Evolutionary conservation across 2,888 invertebrate species (phyloP), one percentile per base, ranked within the genome.

Genomic region (Trissolcus brochymenae): DNA sequence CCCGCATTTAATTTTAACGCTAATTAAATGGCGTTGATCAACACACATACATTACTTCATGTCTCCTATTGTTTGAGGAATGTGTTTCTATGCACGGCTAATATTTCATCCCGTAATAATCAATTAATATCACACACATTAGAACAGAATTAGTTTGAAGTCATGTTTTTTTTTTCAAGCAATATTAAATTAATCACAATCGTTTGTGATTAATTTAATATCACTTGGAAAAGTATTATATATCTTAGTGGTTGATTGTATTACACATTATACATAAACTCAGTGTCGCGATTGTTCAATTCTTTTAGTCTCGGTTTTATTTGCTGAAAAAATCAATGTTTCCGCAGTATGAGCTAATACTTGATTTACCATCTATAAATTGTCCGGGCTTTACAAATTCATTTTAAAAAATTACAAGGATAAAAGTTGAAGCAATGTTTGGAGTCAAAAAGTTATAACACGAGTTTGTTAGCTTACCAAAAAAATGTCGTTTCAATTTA

Each of bases 41-140:
- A 67, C 67, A 74, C 50, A 35, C 35, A 35, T 35, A 35, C 35
- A 35, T 35, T 35, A 60, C 79, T 75, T 78, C 72, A 76, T 80
- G 79, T 76, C 76, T 80, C 79, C 79, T 75, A 40, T 59, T 83
- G 82, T 83, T 81, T 84, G 84, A 82, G 81, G 86, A 86, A 86
- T 86, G 86, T 79, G 76, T 80, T 84, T 84, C 80, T 83, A 61
- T 86, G 86, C 86, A 86, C 84, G 86, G 81, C 56, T 75, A 66
- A 53, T 64, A 71, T 70, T 64, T 55, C 16, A 60, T 71, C 62
- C 71, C 64, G 62, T 74, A 78, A 78, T 68, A 74, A 65, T 72
- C 19, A 50, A 68, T 77, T 65, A 65, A 70, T 76, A 64, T 59
- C 64, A 59, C 16, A 64, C 62, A 68, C 17, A 51, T 65, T 70